Evolutionary conservation across 2,797 vertebrate genomes (phyloP), one percentile per base, ranked within the genome.

Genomic region (Ctenosaura bakeri): DNA sequence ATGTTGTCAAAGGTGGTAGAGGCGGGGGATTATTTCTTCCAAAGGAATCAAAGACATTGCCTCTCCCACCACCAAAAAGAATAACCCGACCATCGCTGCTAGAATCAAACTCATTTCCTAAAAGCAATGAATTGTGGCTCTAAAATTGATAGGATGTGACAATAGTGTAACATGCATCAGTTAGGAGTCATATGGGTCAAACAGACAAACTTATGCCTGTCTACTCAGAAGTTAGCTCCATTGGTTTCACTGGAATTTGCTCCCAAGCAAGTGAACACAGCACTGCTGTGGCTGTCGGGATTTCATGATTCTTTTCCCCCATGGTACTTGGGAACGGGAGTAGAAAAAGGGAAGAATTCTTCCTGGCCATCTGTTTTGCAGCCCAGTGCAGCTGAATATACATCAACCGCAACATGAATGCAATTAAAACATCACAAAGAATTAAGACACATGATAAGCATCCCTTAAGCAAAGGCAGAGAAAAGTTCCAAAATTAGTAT

Each of bases 21-120:
- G 18, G 4, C 9, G 86, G 82, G 78, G 62, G 59, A 74, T 91
- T 26, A 92, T 94, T 93, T 89, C 84, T 84, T 89, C 56, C n/a
- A 81, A 87, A 78, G 73, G 87, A 82, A 91, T 94, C 90, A 90
- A 94, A 95, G 88, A 13, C 0, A 74, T 9, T n/a, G 22, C 42
- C 38, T 35, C 84, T 91, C 83, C 88, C 59, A 50, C 54, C 71
- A 86, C 80, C 89, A 90, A 20, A 79, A 93, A 90, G 77, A 82
- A 81, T 18, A 54, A 32, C 13, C n/a, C 46, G 86, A 46, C 0
- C 1, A 92, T 29, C 92, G 87, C n/a, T 2, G 86, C 38, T 74
- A 89, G 29, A 83, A 22, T 0, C 0, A 86, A 77, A 81, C 59
- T 56, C 32, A 81, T 84, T 73, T 73, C n/a, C 71, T 73, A 0